phyloP scores from a whole-genome alignment of 1,140 invertebrate genomes.

The Drosophila ogumai region DNA sequence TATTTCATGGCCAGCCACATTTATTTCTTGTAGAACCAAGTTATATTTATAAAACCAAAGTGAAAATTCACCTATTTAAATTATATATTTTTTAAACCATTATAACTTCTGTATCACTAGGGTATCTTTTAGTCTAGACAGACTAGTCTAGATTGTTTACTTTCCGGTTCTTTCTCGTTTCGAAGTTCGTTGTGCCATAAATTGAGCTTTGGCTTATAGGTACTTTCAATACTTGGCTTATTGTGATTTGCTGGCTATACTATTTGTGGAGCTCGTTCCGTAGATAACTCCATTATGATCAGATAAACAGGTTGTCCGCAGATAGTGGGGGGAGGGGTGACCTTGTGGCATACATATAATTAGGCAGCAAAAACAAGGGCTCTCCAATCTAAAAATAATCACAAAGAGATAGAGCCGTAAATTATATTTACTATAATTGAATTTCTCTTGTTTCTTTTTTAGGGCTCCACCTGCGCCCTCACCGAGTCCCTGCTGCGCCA shows the following conservation, averaged over 20 bases:
- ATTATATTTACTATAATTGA: background rate
- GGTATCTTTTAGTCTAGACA: background rate
- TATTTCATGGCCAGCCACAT: background rate
- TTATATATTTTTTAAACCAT: background rate
- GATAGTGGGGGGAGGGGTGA: slow-evolving; percentile 8
- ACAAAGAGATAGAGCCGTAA: background rate
- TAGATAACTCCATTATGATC: slow-evolving; percentile 21
- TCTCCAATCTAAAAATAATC: slow-evolving; percentile 1
- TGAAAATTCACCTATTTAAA: too few relatives aligned
- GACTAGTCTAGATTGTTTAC: background rate
- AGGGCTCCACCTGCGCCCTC: slow-evolving; percentile 97
- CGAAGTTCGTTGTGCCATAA: slow-evolving; percentile 1
- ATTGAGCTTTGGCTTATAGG: slow-evolving; percentile 25
- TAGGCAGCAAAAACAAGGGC: background rate
- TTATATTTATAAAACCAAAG: too few relatives aligned
- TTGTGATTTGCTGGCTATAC: slow-evolving; percentile 7
- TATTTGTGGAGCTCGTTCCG: slow-evolving; percentile 3
- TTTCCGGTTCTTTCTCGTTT: slow-evolving; percentile 20
- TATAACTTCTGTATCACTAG: background rate
- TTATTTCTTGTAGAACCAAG: too few relatives aligned
- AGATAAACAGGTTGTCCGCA: slow-evolving; percentile 18
- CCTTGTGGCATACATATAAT: slow-evolving; percentile 1
- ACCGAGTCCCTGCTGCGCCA: slow-evolving; percentile 94
- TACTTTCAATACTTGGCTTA: slow-evolving; percentile 9
- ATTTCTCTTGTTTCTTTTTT: background rate